Evolutionary conservation across 2,797 vertebrate genomes (phyloP), one percentile per base, ranked within the genome.

Genomic region (Zonotrichia albicollis): DNA sequence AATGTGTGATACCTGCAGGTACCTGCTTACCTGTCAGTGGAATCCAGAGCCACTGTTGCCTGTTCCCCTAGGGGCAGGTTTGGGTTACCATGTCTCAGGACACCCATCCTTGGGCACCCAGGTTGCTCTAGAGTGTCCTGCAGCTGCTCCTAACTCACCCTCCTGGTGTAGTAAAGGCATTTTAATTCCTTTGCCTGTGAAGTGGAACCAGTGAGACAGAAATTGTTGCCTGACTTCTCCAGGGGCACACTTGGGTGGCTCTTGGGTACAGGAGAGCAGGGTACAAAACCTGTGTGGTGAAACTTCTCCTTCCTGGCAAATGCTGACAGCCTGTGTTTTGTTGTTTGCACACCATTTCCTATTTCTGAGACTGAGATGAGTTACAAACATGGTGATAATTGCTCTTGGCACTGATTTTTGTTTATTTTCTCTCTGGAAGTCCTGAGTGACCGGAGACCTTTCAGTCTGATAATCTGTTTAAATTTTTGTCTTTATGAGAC

Each of bases 371-470:
- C 55, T 58, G 51, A 80, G 43, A n/a, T 57, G 83, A 80, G 17
- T 83, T 88, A 57, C 16, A 66, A 36, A 70, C 51, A 38, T 3
- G 43, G 55, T 78, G 66, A 48, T 88, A 77, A 66, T 88, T 90
- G 65, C 66, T 90, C 64, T 76, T 82, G 74, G 51, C 83, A 74
- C 50, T 67, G 88, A 71, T 71, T 93, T 77, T 65, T 89, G 22
- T 81, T 86, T 90, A 16, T 80, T 87, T 80, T 89, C 3, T 2
- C 40, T 84, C 76, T 65, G 83, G 32, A 94, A 86, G 46, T 48
- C 51, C 25, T 72, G 7, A 90, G 51, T 73, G 87, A 66, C 85
- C 62, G 0, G n/a, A 84, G 67, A 61, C 55, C 42, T 75, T 68
- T 58, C 60, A 43, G 43, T 50, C 34, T 61, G 74, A 90, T 57